Evolutionary conservation across 35 echinoderm and acorn worm genomes (phyloP).

Genomic region (Holothuria glaberrima): DNA sequence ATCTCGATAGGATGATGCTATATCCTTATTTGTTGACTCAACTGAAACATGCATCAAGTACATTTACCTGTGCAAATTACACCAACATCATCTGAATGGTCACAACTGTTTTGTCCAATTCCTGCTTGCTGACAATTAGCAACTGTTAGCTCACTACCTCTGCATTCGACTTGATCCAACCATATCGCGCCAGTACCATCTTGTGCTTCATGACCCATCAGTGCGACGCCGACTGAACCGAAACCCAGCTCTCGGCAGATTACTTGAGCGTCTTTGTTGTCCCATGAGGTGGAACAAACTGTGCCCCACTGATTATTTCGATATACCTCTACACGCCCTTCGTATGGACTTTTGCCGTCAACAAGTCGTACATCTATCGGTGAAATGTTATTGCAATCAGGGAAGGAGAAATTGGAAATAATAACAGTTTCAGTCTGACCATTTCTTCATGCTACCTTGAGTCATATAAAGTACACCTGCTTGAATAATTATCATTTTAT

Average conservation of each 20-base stretch:
- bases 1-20: too few relatives aligned
- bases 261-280: not conserved
- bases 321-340: conserved; percentile 15
- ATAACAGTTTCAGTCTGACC: too few relatives aligned
- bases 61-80: not conserved
- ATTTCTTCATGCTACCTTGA: too few relatives aligned
- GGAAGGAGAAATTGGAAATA: too few relatives aligned
- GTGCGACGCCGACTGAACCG: not conserved
- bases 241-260: conserved; percentile 9
- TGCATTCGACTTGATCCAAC: conserved; percentile 13
- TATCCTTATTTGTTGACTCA: too few relatives aligned
- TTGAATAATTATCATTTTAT: too few relatives aligned
- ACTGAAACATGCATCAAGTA: too few relatives aligned
- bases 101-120: not conserved
- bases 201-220: not conserved
- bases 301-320: conserved; percentile 14
- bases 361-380: not conserved
- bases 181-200: conserved; percentile 10
- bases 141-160: not conserved
- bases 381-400: too few relatives aligned
- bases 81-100: not conserved
- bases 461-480: too few relatives aligned
- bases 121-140: not conserved
- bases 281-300: conserved; percentile 4
- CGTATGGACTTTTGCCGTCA: conserved; percentile 2